These are phyloP conservation scores for Encarsia formosa DNA, from an alignment of 2,888 invertebrate species.

Conservation along the genomic window DNA sequence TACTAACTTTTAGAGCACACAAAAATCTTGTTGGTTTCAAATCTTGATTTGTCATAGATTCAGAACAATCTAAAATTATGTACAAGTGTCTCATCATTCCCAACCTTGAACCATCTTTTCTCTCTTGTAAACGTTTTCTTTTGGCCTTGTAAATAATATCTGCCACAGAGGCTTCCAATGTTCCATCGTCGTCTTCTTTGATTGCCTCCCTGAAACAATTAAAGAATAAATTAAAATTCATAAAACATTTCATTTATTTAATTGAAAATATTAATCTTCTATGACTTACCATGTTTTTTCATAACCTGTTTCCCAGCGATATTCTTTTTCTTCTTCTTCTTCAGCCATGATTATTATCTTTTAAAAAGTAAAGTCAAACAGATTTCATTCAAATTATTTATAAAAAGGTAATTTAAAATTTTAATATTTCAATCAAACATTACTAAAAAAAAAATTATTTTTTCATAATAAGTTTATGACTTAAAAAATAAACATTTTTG, in stretches of 20 bases:
- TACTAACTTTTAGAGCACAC: slow-evolving; percentile 85
- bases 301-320: slow-evolving; percentile 93
- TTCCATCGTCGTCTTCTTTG: slow-evolving; percentile 91
- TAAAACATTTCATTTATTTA: background rate
- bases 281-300: slow-evolving; percentile 81
- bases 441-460: too few relatives aligned
- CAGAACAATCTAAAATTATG: slow-evolving; percentile 88
- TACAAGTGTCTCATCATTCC: slow-evolving; percentile 99
- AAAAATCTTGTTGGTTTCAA: slow-evolving; percentile 88
- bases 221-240: slow-evolving; percentile 14
- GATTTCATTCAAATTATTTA: slow-evolving; percentile 61
- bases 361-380: slow-evolving; percentile 63
- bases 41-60: slow-evolving; percentile 92
- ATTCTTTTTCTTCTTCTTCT: slow-evolving; percentile 79
- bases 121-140: slow-evolving; percentile 69
- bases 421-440: background rate
- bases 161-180: slow-evolving; percentile 84
- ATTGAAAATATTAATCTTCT: slow-evolving; percentile 2
- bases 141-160: slow-evolving; percentile 89
- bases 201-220: slow-evolving; percentile 76
- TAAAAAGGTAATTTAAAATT: slow-evolving; percentile 61
- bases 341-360: slow-evolving; percentile 65
- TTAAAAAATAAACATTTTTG: too few relatives aligned
- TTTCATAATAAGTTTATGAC: too few relatives aligned
- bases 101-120: slow-evolving; percentile 74